These are phyloP conservation scores for Idaea aversata DNA, from an alignment of 2,888 invertebrate species.

Conservation along the genomic window DNA sequence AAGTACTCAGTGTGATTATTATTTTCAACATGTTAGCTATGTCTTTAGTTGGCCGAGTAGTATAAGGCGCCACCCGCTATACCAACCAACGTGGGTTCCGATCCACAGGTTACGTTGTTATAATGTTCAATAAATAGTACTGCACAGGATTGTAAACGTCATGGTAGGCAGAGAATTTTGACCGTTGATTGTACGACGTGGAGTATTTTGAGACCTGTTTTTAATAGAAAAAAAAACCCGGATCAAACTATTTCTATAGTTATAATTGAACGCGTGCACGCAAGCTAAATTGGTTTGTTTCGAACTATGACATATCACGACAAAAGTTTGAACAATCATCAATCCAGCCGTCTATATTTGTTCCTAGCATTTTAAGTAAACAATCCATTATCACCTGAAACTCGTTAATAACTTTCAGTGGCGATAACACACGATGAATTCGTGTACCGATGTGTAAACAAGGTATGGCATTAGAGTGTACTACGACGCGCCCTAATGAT, in stretches of 20 bases:
- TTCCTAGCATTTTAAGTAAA: background rate
- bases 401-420: conserved; percentile 28
- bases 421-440: conserved; percentile 28
- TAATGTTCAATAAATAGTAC: too few relatives aligned
- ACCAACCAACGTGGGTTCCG: too few relatives aligned
- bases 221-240: background rate
- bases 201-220: too few relatives aligned
- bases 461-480: conserved; percentile 33
- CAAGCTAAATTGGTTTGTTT: background rate
- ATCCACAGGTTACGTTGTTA: too few relatives aligned
- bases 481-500: conserved; percentile 41
- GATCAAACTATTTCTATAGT: background rate
- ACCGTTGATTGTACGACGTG: too few relatives aligned
- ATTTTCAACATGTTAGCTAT: too few relatives aligned
- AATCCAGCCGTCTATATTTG: background rate
- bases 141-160: too few relatives aligned
- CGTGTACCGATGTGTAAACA: conserved; percentile 36
- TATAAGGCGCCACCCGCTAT: too few relatives aligned
- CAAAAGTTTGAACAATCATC: background rate
- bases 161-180: too few relatives aligned
- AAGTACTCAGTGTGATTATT: too few relatives aligned
- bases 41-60: too few relatives aligned
- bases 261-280: background rate
- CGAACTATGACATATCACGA: background rate
- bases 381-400: conserved; percentile 10